Conservation (phyloP, 2,888 invertebrate species). For the Drosophila prostipennis region DNA sequence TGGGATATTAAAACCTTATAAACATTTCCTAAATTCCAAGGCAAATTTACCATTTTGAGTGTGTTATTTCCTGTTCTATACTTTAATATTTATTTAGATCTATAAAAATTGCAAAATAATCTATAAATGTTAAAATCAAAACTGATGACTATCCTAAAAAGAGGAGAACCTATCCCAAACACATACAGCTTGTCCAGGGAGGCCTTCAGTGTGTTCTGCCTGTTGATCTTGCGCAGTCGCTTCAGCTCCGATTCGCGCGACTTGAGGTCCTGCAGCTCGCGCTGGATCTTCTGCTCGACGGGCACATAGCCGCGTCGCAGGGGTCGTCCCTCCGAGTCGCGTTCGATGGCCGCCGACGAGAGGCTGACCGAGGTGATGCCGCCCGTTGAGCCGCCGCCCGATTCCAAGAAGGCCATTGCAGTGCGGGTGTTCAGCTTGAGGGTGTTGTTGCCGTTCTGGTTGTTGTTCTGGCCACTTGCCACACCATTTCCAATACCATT, state of each 20-base stretch:
- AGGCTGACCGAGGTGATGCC: slow-evolving; percentile 61
- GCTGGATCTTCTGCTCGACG: slow-evolving; percentile 94
- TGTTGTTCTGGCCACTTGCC: slow-evolving; percentile 2
- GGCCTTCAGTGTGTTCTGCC: slow-evolving; percentile 88
- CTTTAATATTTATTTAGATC: no score
- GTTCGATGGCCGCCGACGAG: slow-evolving; percentile 85
- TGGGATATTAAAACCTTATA: no score
- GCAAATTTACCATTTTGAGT: no score
- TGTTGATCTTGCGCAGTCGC: slow-evolving; percentile 86
- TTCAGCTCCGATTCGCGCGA: slow-evolving; percentile 92
- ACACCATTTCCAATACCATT: neutral
- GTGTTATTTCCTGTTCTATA: no score
- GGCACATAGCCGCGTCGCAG: slow-evolving; percentile 92
- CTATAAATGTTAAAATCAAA: no score
- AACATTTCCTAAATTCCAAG: no score
- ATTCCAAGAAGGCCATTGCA: slow-evolving; percentile 61
- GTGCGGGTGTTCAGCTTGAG: slow-evolving; percentile 65
- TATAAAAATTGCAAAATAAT: no score
- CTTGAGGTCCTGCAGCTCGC: slow-evolving; percentile 93
- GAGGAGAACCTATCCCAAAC: no score
- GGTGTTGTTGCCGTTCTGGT: slow-evolving; percentile 4
- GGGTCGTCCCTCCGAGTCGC: slow-evolving; percentile 87
- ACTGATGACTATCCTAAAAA: no score
- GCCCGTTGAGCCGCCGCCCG: slow-evolving; percentile 35
- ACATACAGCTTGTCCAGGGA: slow-evolving; percentile 86